Evolutionary conservation across 2,113 vertebrate genomes (phyloP), one percentile per base, ranked within the genome.

Genomic region (Plotosus lineatus): DNA sequence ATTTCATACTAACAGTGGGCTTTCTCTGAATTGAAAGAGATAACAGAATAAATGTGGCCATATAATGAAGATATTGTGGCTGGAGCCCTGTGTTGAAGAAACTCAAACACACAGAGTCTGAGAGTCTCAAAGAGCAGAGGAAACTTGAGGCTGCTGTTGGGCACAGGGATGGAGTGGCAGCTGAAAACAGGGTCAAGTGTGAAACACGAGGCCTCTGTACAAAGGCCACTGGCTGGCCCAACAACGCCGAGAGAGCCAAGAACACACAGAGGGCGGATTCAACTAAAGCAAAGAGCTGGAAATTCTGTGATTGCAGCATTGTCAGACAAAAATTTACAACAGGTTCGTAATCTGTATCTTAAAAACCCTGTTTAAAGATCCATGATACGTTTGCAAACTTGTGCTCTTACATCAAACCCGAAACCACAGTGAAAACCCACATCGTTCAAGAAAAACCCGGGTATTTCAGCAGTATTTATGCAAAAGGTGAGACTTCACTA

Each of bases 121-220:
- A 55, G 46, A 36, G 28, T 77, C 74, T 21, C 71, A 83, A 79
- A 78, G 78, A 81, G 75, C 31, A 75, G 55, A 65, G 56, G 90
- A 85, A 90, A 92, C 81, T 76, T 73, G 89, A 90, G 68, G 86
- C 75, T 48, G 23, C 0, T 40, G 42, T 28, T 44, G 19, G 33
- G 42, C 42, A 42, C 44, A 50, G 42, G 50, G 60, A 42, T 17
- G 33, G 56, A 58, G 65, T 15, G 14, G 77, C 82, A 89, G 84
- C 88, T 86, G 85, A 87, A 89, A 88, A 88, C 80, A 86, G 87
- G 89, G 90, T 91, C 89, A 91, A 90, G 90, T 91, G 82, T 88
- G 86, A 90, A 91, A 91, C 86, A 86, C 86, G 86, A 88, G 89
- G 78, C 83, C 81, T 83, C 73, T 50, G 78, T 80, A 82, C 36